Percentiles rank a stretch among this genome's conserved stretches.
These are phyloP conservation scores for Cavia porcellus DNA, from an alignment of 2,113 vertebrate species.

Conservation along the genomic window DNA sequence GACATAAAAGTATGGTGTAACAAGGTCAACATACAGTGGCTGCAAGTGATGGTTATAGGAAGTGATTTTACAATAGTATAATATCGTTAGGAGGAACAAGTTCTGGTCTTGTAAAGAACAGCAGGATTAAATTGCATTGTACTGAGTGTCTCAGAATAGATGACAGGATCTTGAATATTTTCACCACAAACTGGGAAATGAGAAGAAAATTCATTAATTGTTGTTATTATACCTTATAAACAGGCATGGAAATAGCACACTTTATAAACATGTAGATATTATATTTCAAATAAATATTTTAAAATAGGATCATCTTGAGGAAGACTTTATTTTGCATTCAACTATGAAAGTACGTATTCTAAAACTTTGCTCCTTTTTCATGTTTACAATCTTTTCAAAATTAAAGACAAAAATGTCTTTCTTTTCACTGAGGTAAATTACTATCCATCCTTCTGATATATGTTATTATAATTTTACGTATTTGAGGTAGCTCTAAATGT, in stretches of 20 bases:
- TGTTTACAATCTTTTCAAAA: background rate
- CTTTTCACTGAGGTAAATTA: background rate
- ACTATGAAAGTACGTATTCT: background rate
- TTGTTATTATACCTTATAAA: background rate
- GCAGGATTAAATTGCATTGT: background rate
- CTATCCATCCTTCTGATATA: background rate
- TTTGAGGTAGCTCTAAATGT: background rate
- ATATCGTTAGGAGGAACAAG: background rate
- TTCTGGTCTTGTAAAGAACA: too few relatives aligned
- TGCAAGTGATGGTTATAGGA: background rate
- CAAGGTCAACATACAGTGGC: too few relatives aligned
- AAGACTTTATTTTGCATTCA: background rate
- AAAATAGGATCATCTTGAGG: background rate
- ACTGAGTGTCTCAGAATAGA: too few relatives aligned
- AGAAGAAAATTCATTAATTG: background rate
- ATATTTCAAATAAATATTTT: background rate
- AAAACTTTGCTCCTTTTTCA: background rate
- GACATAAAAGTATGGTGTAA: too few relatives aligned
- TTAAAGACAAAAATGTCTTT: background rate
- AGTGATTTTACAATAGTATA: too few relatives aligned
- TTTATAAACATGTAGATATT: background rate
- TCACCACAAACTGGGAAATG: background rate
- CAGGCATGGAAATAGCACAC: background rate
- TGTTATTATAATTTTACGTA: background rate
- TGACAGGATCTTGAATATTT: background rate